phyloP scores from a whole-genome alignment of 2,888 invertebrate genomes.

The Ctenicera cuprea region DNA sequence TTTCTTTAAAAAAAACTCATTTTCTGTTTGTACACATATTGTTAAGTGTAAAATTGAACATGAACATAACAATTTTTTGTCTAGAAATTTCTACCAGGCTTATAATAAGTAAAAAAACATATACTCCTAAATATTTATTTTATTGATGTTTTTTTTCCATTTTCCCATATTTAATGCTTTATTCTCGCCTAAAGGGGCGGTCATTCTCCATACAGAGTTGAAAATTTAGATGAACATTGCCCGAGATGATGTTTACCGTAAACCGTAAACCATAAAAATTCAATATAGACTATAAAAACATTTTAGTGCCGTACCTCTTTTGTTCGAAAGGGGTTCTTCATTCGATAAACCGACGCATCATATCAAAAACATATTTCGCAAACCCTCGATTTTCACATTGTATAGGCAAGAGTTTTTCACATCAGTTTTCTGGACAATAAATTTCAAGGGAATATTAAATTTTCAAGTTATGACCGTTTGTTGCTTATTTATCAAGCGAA shows the following conservation, averaged over 20 bases:
- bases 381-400: slow-evolving; percentile 1
- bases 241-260: slow-evolving; percentile 8
- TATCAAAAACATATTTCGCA: background rate
- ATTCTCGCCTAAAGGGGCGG: too few species aligned
- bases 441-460: background rate
- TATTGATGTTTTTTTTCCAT: too few species aligned
- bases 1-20: too few species aligned
- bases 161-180: too few species aligned
- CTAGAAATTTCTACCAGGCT: too few species aligned
- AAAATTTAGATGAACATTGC: background rate
- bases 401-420: background rate
- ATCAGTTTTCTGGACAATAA: background rate
- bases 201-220: too few species aligned
- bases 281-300: slow-evolving; percentile 22
- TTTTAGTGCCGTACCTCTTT: slow-evolving; percentile 25
- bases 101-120: too few species aligned
- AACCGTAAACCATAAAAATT: slow-evolving; percentile 22
- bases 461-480: background rate
- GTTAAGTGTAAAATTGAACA: too few species aligned
- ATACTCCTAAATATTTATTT: too few species aligned
- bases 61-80: too few species aligned
- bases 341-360: slow-evolving; percentile 21
- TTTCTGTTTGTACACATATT: too few species aligned
- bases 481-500: background rate
- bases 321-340: slow-evolving; percentile 13